A percentile compares a stretch with the other conserved stretches of the same genome.
Evolutionary conservation across 2,113 vertebrate species (phyloP).

Genomic region (Entomyzon cyanotis): DNA sequence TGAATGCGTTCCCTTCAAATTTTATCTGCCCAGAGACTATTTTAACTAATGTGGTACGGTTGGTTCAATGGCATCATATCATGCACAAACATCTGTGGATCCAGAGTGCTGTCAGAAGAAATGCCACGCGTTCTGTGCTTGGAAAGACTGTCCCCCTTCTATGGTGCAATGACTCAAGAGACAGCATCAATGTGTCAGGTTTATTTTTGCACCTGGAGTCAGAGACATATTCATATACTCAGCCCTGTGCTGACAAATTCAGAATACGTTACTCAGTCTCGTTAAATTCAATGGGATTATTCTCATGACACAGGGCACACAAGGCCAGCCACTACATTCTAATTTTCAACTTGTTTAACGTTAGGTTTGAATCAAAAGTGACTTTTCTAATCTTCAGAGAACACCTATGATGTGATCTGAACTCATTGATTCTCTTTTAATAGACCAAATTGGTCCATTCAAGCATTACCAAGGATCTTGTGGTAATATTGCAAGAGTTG

Average conservation of each 20-base stretch:
- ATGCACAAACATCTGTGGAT: not conserved
- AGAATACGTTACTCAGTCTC: not conserved
- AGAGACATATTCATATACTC: not conserved
- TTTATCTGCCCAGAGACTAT: not conserved
- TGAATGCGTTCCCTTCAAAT: not conserved
- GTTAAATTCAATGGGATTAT: not conserved
- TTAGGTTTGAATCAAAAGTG: not conserved
- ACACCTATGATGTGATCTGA: not conserved
- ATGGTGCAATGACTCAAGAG: slow-evolving; percentile 21
- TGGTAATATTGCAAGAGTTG: not conserved
- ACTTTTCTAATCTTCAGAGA: not conserved
- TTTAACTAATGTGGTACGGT: not conserved
- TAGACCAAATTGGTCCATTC: not conserved
- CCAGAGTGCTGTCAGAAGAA: not conserved
- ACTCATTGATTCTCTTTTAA: not conserved
- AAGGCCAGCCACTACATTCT: not conserved
- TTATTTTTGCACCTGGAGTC: not conserved
- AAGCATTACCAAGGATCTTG: not conserved
- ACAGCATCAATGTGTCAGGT: not conserved
- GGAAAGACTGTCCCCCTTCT: not conserved
- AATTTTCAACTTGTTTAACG: not conserved
- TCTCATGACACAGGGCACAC: not conserved
- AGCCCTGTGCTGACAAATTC: not conserved
- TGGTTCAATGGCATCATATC: not conserved
- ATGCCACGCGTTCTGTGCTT: not conserved